Conservation (phyloP, 2,113 vertebrate species). For the cattle (Bos taurus) region ARS-UCD2.0 NC_037348.1:40847501-40848000, state of each 20-base stretch:
- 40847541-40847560: neutral
- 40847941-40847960: constrained; percentile 1
- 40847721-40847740: neutral
- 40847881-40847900: neutral
- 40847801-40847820: neutral
- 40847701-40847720: neutral
- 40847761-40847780: neutral
- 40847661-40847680: neutral
- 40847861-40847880: neutral
- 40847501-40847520: neutral
- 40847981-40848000: neutral
- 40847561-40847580: neutral
- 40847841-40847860: neutral
- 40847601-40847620: neutral
- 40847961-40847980: neutral
- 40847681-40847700: neutral
- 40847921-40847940: neutral
- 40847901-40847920: neutral
- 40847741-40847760: neutral
- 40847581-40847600: neutral
- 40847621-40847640: neutral
- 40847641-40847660: neutral
- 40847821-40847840: neutral
- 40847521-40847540: constrained; percentile 23
- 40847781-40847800: neutral